Evolutionary conservation across 1,140 invertebrate genomes (phyloP).

Genomic region (Leptestheria dahalacensis): DNA sequence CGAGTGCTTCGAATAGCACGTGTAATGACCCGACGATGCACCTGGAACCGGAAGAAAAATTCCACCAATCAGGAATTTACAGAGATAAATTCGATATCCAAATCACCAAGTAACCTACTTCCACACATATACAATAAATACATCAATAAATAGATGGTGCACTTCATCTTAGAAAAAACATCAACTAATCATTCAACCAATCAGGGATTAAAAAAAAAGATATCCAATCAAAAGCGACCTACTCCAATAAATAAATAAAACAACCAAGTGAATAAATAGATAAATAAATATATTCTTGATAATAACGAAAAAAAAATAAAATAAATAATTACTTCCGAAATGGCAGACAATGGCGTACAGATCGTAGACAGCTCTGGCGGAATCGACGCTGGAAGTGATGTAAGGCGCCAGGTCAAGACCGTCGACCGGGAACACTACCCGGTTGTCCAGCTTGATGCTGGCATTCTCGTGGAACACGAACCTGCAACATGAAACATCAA

Average conservation of each 20-base stretch:
- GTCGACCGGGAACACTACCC: slow-evolving; percentile 46
- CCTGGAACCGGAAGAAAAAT: slow-evolving; percentile 36
- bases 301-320: too few species aligned
- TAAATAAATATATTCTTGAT: too few species aligned
- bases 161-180: too few species aligned
- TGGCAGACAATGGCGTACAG: slow-evolving; percentile 54
- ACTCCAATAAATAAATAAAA: too few species aligned
- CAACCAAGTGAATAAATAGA: too few species aligned
- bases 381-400: slow-evolving; percentile 27
- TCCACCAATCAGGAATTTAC: neutral
- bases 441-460: slow-evolving; percentile 50
- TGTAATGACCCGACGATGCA: slow-evolving; percentile 51
- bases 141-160: too few species aligned
- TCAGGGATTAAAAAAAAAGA: too few species aligned
- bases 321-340: slow-evolving; percentile 41
- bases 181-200: too few species aligned
- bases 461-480: slow-evolving; percentile 52
- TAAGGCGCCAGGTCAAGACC: slow-evolving; percentile 35
- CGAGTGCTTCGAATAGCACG: slow-evolving; percentile 47
- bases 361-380: slow-evolving; percentile 33
- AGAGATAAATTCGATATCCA: neutral
- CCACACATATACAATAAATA: too few species aligned
- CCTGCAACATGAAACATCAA: slow-evolving; percentile 33
- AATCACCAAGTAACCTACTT: neutral
- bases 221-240: too few species aligned